phyloP scores from a whole-genome alignment of 2,113 vertebrate genomes.

The Tragulus kanchil region DNA sequence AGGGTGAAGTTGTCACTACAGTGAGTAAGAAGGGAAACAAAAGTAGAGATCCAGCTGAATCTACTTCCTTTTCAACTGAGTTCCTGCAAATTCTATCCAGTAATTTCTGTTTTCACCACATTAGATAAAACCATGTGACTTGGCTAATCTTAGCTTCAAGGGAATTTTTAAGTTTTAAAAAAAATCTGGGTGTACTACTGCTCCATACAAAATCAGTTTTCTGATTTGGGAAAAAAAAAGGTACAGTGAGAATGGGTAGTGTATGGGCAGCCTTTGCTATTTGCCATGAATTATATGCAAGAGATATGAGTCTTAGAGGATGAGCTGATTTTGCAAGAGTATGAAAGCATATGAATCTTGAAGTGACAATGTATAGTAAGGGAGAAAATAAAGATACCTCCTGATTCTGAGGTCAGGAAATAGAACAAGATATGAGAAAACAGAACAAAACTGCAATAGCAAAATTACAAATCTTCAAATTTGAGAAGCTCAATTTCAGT shows the following conservation, averaged over 20 bases:
- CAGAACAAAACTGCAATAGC: neutral
- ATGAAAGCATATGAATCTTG: neutral
- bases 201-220: neutral
- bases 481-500: constrained; percentile 13
- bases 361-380: neutral
- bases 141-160: neutral
- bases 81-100: neutral
- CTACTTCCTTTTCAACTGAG: neutral
- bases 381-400: neutral
- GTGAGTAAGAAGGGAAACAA: neutral
- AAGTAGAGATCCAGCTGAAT: neutral
- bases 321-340: neutral
- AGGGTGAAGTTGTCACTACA: neutral
- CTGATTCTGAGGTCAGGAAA: neutral
- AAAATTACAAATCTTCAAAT: neutral
- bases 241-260: neutral
- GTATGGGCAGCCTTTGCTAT: neutral
- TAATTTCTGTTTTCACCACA: neutral
- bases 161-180: neutral
- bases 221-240: neutral
- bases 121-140: neutral
- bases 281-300: neutral
- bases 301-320: neutral
- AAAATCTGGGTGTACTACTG: neutral
- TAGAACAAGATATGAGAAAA: neutral